A percentile compares a stretch with the other conserved stretches of the same genome.
phyloP scores from a whole-genome alignment of 2,888 invertebrate genomes.

The Metopia argyrocephala region DNA sequence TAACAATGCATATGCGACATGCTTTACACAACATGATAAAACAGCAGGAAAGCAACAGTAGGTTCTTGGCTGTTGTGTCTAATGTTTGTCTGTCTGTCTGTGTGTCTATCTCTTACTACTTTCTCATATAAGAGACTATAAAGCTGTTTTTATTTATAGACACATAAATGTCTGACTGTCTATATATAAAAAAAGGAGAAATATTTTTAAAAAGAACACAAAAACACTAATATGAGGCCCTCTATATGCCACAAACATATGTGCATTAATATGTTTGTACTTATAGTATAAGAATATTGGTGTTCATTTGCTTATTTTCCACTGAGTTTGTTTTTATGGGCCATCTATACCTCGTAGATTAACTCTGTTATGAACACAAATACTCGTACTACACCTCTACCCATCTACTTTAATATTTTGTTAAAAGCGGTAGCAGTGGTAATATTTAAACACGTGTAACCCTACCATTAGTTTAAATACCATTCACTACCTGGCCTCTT shows the following conservation, averaged over 20 bases:
- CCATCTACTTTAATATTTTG: neutral
- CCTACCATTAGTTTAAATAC: conserved; percentile 24
- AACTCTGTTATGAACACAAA: conserved; percentile 3
- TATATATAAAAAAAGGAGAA: neutral
- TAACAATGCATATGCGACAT: no score
- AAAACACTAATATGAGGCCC: neutral
- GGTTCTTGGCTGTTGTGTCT: neutral
- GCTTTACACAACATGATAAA: conserved; percentile 33
- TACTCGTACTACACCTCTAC: conserved; percentile 13
- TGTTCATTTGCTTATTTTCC: conserved; percentile 59
- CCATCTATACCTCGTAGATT: neutral
- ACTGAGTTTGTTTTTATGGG: conserved; percentile 59
- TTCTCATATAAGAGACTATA: no score
- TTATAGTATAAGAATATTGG: conserved; percentile 22
- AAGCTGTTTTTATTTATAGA: neutral
- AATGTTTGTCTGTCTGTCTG: neutral
- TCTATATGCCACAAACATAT: conserved; percentile 5
- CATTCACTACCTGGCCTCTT: conserved; percentile 18
- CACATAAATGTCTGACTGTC: neutral
- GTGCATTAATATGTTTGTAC: neutral
- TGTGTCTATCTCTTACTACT: neutral
- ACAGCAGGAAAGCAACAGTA: conserved; percentile 43
- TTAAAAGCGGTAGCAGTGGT: conserved; percentile 19
- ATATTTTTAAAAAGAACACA: neutral
- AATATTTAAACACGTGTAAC: conserved; percentile 59